Base-by-base conservation (phyloP, 2,797 vertebrate species). In the Acropternis orthonyx region DNA sequence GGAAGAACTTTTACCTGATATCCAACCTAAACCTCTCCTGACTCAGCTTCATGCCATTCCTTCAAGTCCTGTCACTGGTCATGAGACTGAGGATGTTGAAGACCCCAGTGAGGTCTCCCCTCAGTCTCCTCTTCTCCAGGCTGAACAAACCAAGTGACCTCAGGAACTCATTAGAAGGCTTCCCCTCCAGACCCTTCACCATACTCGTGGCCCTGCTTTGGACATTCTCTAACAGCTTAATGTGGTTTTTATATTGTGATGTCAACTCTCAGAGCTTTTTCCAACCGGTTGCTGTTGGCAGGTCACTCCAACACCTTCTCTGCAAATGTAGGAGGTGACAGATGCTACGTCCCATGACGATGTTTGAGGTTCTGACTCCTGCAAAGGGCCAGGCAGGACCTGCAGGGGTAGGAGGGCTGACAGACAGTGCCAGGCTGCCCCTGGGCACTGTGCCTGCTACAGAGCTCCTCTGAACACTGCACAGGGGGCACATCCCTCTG, bases 401-500 rank as follows among this genome's bases (percentile, higher is more conserved):
- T 49, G 24, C 3, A 26, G 74, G 43, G 43, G 27, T 22, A 54
- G 55, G 16, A 88, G 39, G 36, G 36, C 10, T 61, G 30, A 12
- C 7, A 17, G 30, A 36, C 12, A 20, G 59, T 37, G 51, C 41
- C 75, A 51, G 67, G 30, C 79, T 80, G 34, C 11, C 1, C 17
- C 39, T 82, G 71, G 59, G 36, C 54, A 49, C n/a, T 10, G 32
- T 52, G 49, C 43, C 52, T 54, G 36, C 49, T 58, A 26, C 52
- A 73, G 36, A 55, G 22, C 61, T 80, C 56, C 58, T 61, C 19
- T 39, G 62, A 41, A 61, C 13, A 26, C 0, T 36, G 56, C 43
- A 17, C 36, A 17, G 66, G 39, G 55, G 59, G 32, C 39, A 55
- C 0, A 0, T 87, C 66, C 41, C 37, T n/a, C 4, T 39, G 12